phyloP scores from a whole-genome alignment of 2,797 vertebrate species.

The Chelonia mydas region DNA sequence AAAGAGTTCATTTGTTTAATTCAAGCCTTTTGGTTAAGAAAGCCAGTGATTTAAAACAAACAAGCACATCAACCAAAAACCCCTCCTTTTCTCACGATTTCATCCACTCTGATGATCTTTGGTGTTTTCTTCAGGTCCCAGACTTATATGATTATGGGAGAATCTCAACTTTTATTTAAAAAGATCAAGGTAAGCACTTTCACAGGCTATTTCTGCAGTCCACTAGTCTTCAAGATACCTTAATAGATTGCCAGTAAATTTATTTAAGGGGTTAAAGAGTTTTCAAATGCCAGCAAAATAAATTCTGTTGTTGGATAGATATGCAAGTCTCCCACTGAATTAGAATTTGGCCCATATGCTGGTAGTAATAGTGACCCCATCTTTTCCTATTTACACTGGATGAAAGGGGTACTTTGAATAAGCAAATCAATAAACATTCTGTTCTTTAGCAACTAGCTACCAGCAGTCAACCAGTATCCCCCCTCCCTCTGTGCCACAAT shows the following conservation, averaged over 20 bases:
- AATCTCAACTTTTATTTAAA: constrained; percentile 32
- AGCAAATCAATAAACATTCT: not conserved
- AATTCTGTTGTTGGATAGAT: constrained; percentile 19
- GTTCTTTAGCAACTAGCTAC: not conserved
- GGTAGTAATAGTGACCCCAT: not conserved
- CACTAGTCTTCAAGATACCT: not conserved
- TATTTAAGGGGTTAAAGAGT: constrained; percentile 43
- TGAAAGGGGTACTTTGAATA: constrained; percentile 1
- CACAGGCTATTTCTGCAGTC: not conserved
- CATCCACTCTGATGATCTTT: not conserved
- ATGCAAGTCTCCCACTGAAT: not conserved
- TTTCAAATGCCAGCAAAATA: constrained; percentile 18
- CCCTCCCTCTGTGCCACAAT: not conserved
- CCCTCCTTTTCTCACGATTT: not conserved
- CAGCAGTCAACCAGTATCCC: not conserved
- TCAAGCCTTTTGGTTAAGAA: not conserved
- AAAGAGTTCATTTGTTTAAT: not conserved
- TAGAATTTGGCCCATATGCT: constrained; percentile 13
- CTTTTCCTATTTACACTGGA: constrained; percentile 69
- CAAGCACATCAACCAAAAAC: not conserved
- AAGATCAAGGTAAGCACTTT: not conserved
- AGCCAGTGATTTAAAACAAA: not conserved
- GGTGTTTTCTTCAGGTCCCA: not conserved
- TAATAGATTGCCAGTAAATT: not conserved
- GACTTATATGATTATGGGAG: not conserved